Percentiles rank a stretch among this genome's conserved stretches.
These are phyloP conservation scores for Brenthis daphne DNA, from an alignment of 2,888 invertebrate genomes.

Conservation along the genomic window DNA sequence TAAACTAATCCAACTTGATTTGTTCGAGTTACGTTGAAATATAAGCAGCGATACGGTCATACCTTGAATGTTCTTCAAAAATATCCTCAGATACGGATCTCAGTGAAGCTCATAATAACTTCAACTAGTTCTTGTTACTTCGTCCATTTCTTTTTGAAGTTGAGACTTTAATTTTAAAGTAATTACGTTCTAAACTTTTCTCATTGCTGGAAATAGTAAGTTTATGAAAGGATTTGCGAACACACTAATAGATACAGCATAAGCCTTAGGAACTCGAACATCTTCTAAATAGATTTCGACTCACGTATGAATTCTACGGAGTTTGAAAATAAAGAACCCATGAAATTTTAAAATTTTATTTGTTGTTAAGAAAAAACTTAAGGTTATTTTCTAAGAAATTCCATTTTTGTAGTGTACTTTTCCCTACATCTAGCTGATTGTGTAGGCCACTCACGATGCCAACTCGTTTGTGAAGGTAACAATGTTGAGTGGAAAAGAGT, in stretches of 20 bases:
- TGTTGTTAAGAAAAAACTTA: not conserved
- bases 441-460: slow-evolving; percentile 69
- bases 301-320: not conserved
- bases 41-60: slow-evolving; percentile 54
- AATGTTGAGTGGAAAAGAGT: slow-evolving; percentile 76
- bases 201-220: slow-evolving; percentile 33
- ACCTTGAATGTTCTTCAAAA: slow-evolving; percentile 59
- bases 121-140: slow-evolving; percentile 30
- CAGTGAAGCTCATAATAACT: slow-evolving; percentile 36
- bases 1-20: slow-evolving; percentile 61
- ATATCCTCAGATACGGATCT: slow-evolving; percentile 43
- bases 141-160: slow-evolving; percentile 33
- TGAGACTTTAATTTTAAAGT: slow-evolving; percentile 38
- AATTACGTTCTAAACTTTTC: slow-evolving; percentile 37
- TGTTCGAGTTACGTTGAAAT: slow-evolving; percentile 56
- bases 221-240: slow-evolving; percentile 25
- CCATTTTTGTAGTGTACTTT: slow-evolving; percentile 44
- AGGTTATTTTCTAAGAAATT: slow-evolving; percentile 39
- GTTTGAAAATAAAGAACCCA: not conserved
- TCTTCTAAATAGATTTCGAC: slow-evolving; percentile 5
- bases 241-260: slow-evolving; percentile 21
- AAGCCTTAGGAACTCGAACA: slow-evolving; percentile 5
- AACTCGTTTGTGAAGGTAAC: slow-evolving; percentile 76
- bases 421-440: slow-evolving; percentile 52
- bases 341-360: not conserved